A percentile compares a stretch with the other conserved stretches of the same genome.
Conservation (phyloP, 2,888 invertebrate species). For the Amphipoea oculea region DNA sequence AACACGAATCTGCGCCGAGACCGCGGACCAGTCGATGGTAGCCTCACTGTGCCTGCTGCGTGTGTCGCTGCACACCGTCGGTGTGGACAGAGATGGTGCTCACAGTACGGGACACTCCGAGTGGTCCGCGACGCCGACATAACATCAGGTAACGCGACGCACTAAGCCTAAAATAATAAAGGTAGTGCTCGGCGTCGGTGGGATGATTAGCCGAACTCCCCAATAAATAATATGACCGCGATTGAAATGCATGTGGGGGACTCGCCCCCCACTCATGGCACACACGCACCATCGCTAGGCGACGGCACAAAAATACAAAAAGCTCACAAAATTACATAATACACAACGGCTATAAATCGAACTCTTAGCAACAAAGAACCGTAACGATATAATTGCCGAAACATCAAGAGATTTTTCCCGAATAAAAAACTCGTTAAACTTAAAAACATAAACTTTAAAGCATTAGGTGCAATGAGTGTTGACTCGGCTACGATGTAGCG, state of each 20-base stretch:
- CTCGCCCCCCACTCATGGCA: constrained; percentile 79
- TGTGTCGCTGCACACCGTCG: not conserved
- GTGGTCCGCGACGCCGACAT: constrained; percentile 74
- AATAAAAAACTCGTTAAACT: constrained; percentile 68
- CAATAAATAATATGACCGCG: constrained; percentile 86
- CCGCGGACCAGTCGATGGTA: constrained; percentile 66
- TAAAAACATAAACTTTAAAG: constrained; percentile 85
- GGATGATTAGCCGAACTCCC: constrained; percentile 84
- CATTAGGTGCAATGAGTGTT: constrained; percentile 87
- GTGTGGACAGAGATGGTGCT: not conserved
- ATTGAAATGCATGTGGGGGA: constrained; percentile 78
- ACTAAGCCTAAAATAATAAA: constrained; percentile 81
- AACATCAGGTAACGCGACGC: constrained; percentile 87
- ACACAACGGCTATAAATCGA: constrained; percentile 87
- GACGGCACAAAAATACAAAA: constrained; percentile 79
- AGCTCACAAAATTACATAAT: constrained; percentile 84
- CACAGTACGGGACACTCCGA: constrained; percentile 45
- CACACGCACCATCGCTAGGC: constrained; percentile 83
- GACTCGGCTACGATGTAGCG: constrained; percentile 84
- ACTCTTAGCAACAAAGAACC: constrained; percentile 86
- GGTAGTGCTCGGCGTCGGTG: constrained; percentile 87
- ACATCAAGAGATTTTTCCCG: constrained; percentile 75
- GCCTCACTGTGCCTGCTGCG: not conserved
- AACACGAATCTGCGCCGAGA: constrained; percentile 70
- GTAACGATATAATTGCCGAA: constrained; percentile 81